These are phyloP conservation scores for Antidorcas marsupialis DNA, from an alignment of 2,113 vertebrate genomes.

Conservation along the genomic window DNA sequence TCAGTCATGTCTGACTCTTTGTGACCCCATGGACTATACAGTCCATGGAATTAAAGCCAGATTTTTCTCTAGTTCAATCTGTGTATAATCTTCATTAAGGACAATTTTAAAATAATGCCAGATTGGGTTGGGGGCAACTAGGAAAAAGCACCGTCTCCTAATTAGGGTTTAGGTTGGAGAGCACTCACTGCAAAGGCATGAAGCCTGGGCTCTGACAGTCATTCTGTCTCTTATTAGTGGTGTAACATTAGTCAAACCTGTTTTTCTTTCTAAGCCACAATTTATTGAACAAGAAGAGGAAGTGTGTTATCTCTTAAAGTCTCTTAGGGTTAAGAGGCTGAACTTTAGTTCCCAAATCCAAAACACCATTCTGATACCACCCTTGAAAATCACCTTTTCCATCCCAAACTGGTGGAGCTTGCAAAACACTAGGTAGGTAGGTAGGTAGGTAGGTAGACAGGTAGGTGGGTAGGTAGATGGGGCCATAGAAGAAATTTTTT, in stretches of 20 bases:
- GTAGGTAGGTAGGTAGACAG: no score
- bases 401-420: not conserved
- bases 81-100: not conserved
- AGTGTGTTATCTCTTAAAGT: not conserved
- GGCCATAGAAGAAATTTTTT: not conserved
- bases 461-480: not conserved
- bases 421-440: not conserved
- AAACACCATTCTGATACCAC: not conserved
- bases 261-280: not conserved
- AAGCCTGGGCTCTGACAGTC: not conserved
- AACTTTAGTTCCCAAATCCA: not conserved
- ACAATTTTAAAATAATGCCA: not conserved
- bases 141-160: not conserved
- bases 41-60: not conserved
- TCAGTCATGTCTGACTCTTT: not conserved
- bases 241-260: not conserved
- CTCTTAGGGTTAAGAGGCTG: not conserved
- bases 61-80: not conserved
- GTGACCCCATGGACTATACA: not conserved
- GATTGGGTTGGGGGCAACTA: not conserved
- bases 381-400: not conserved
- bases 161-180: not conserved
- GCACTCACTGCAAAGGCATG: not conserved
- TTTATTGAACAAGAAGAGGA: not conserved
- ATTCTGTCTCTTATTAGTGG: not conserved